Evolutionary conservation across 2,113 vertebrate species (phyloP).

Genomic region (Mohoua ochrocephala): DNA sequence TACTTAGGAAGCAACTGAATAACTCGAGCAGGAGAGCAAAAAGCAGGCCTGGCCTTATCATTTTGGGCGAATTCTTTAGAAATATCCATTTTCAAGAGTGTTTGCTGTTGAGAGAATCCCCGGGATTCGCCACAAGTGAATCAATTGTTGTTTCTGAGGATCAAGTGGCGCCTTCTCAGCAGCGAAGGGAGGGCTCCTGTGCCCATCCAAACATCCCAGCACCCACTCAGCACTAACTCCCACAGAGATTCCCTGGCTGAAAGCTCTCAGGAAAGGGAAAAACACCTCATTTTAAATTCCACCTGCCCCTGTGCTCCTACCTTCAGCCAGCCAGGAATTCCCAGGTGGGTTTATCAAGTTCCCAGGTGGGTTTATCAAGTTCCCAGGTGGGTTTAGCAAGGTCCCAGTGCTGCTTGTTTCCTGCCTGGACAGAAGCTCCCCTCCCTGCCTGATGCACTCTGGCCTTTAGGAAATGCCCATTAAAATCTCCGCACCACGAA

Average conservation of each 20-base stretch:
- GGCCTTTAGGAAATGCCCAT: background rate
- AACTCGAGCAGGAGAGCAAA: constrained; percentile 31
- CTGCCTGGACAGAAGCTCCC: background rate
- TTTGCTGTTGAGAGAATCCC: background rate
- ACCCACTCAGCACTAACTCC: background rate
- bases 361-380: background rate
- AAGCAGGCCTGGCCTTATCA: background rate
- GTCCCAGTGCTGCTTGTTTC: rapidly evolving
- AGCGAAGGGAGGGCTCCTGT: background rate
- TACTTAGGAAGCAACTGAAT: background rate
- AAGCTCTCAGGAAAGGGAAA: background rate
- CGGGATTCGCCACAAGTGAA: background rate
- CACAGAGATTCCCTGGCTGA: background rate
- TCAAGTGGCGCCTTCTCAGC: background rate
- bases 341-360: background rate
- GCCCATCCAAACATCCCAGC: background rate
- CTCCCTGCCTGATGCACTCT: background rate
- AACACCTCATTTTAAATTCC: background rate
- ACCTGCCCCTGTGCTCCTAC: background rate
- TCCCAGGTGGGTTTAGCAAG: rapidly evolving
- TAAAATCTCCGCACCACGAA: background rate
- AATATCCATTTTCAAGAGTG: background rate
- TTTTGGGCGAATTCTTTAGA: background rate
- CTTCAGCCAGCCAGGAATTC: background rate
- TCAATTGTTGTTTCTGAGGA: background rate